phyloP scores from a whole-genome alignment of 2,797 vertebrate species.

The Lagocephalus sceleratus region DNA sequence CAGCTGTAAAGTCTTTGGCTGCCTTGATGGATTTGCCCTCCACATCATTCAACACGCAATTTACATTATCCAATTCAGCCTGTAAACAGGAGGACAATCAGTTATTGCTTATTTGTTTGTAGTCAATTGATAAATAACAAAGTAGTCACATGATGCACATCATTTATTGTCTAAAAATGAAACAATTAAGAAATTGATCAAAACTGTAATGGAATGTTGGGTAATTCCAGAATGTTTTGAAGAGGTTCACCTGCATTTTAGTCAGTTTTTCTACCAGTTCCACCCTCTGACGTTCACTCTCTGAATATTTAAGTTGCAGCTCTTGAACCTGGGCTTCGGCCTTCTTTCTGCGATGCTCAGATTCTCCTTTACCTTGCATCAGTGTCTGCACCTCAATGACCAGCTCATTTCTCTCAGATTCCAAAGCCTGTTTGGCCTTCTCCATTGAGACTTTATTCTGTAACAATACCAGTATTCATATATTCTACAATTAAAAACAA shows the following conservation, averaged over 20 bases:
- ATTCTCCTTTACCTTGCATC: slow-evolving; percentile 88
- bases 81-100: slow-evolving; percentile 38
- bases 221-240: neutral
- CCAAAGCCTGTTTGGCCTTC: slow-evolving; percentile 92
- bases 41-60: slow-evolving; percentile 78
- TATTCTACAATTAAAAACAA: neutral
- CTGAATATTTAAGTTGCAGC: slow-evolving; percentile 86
- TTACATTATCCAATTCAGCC: slow-evolving; percentile 92
- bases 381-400: slow-evolving; percentile 89
- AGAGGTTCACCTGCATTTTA: slow-evolving; percentile 85
- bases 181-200: neutral
- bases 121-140: too few relatives aligned
- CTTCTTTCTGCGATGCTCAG: slow-evolving; percentile 93
- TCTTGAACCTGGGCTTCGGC: slow-evolving; percentile 88
- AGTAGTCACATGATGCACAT: neutral
- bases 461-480: neutral
- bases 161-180: neutral
- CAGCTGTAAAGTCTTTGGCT: slow-evolving; percentile 86
- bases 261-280: slow-evolving; percentile 84
- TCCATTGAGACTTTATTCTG: slow-evolving; percentile 95
- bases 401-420: slow-evolving; percentile 89
- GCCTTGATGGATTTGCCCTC: slow-evolving; percentile 95
- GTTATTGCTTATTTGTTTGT: too few relatives aligned
- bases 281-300: slow-evolving; percentile 83
- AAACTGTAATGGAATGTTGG: neutral